A percentile compares a stretch with the other conserved stretches of the same genome.
Conservation (phyloP, 1,140 invertebrate species). For the Drosophila funebris region DNA sequence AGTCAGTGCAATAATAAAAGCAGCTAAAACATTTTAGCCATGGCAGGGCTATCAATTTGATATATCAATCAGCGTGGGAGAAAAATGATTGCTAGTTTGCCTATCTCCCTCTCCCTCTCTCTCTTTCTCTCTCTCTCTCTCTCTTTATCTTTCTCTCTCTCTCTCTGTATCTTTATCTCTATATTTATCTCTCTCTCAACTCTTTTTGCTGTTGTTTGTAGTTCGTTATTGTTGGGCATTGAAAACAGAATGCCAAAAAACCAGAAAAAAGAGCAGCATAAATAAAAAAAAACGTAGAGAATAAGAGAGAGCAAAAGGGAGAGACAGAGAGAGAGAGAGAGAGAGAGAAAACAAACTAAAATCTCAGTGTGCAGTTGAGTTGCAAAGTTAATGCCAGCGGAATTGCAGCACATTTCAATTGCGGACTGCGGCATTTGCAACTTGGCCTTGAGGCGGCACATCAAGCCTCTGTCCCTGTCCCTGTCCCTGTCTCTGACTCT, state of each 20-base stretch:
- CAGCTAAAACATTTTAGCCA: conserved; percentile 43
- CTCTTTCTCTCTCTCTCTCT: background rate
- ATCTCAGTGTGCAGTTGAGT: conserved; percentile 10
- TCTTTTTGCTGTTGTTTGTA: conserved; percentile 29
- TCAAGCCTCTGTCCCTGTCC: background rate
- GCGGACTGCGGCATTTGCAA: conserved; percentile 10
- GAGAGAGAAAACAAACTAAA: background rate
- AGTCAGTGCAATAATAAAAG: conserved; percentile 6
- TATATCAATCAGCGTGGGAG: conserved; percentile 70
- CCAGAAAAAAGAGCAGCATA: background rate
- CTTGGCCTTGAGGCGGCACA: conserved; percentile 32
- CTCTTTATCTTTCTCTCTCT: background rate
- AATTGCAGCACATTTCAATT: conserved; percentile 21
- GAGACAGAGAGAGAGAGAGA: no score
- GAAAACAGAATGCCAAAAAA: conserved; percentile 10
- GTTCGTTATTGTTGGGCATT: conserved; percentile 38
- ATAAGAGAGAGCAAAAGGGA: background rate
- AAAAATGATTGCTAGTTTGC: conserved; percentile 42
- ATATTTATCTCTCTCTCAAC: background rate
- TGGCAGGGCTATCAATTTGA: conserved; percentile 68
- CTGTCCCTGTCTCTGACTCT: background rate
- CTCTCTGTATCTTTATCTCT: background rate
- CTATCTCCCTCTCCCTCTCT: background rate
- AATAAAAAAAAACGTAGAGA: background rate
- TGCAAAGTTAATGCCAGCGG: conserved; percentile 3